Conservation (phyloP, 2,888 invertebrate species). For the Mactromeris polynyma region DNA sequence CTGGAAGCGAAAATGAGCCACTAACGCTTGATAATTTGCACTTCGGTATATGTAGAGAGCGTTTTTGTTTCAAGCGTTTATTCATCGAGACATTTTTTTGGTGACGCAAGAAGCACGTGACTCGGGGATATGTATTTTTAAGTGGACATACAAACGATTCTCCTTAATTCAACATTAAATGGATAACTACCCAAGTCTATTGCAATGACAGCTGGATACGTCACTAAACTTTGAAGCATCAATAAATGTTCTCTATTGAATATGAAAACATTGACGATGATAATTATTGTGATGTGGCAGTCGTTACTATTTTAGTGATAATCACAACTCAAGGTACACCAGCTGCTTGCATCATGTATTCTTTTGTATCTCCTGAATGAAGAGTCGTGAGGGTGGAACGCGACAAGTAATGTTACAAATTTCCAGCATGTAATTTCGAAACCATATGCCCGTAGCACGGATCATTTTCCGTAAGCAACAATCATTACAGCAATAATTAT, state of each 20-base stretch:
- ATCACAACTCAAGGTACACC: constrained; percentile 39
- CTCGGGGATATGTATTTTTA: constrained; percentile 12
- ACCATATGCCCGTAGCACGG: constrained; percentile 7
- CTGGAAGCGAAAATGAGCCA: constrained; percentile 20
- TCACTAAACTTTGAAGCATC: constrained; percentile 18
- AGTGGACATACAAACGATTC: constrained; percentile 10
- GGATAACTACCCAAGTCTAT: neutral
- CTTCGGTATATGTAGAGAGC: constrained; percentile 12
- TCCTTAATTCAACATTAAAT: neutral
- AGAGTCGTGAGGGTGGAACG: constrained; percentile 28
- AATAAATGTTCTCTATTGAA: constrained; percentile 48
- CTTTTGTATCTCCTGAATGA: constrained; percentile 26
- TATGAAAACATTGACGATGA: constrained; percentile 25
- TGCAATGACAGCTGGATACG: constrained; percentile 21
- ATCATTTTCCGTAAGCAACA: neutral
- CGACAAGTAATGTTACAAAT: constrained; percentile 33
- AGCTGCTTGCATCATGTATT: constrained; percentile 46
- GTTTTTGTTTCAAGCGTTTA: constrained; percentile 2
- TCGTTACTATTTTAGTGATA: constrained; percentile 41
- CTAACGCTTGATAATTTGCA: constrained; percentile 45
- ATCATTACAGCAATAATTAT: neutral
- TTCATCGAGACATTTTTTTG: neutral
- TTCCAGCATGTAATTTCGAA: constrained; percentile 37
- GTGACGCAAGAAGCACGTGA: constrained; percentile 18
- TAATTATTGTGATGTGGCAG: constrained; percentile 33